Evolutionary conservation across 2,888 invertebrate species (phyloP), one percentile per base, ranked within the genome.

Genomic region (Microctonus hyperodae): DNA sequence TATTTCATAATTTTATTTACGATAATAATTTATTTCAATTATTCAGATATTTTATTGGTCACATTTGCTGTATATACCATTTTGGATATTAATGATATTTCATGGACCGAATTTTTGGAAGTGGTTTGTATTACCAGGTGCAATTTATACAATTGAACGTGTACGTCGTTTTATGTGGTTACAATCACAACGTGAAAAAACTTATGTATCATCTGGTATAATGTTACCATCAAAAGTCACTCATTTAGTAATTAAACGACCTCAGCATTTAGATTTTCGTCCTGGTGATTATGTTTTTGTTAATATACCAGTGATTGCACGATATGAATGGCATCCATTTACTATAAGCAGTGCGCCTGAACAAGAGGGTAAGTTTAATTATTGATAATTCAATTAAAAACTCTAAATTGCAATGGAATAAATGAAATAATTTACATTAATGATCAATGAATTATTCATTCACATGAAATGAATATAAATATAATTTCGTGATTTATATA

Each of bases 301-400:
- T 0, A 95, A 96, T 79, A 92, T 98, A 62, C 97, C 97, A 0
- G 90, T 90, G 6, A 95, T 97, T 69, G 96, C 97, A 0, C 90
- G 90, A 66, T 95, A 95, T 78, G 97, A 98, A 85, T 97, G 97
- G 97, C 97, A 97, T 88, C 97, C 97, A 0, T 97, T 98, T 79
- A 97, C 97, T 1, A 93, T 97, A 73, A 97, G 96, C 86, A 96
- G 96, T 76, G 96, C 97, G 7, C 97, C 97, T 0, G 97, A 97
- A 83, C 92, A 95, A 81, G 92, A 93, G 86, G 93, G 94, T 91
- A 77, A 74, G 57, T 28, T 64, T n/a, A 11, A 53, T 53, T 28
- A 28, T 28, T 53, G 16, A 53, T 53, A 53, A 53, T 53, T 11
- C 53, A 28, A 53, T 53, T 53, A n/a, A 31, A 16, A 6, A 13